phyloP scores from a whole-genome alignment of 30 jellyfish, hydroid and myxozoan genomes.

The Aurelia sp. region DNA sequence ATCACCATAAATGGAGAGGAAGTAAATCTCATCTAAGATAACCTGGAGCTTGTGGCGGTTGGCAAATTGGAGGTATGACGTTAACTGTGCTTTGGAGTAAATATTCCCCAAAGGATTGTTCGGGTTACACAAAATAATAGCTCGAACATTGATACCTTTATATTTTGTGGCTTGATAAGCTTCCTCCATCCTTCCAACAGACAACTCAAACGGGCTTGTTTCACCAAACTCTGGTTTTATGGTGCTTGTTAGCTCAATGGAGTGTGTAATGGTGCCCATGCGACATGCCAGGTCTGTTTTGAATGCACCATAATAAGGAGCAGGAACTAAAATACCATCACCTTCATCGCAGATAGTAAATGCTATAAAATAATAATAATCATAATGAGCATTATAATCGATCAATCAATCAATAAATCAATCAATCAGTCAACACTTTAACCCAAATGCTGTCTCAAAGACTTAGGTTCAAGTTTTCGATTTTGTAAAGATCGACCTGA shows the following conservation, averaged over 20 bases:
- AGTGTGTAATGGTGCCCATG: slow-evolving; percentile 28
- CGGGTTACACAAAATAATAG: slow-evolving; percentile 70
- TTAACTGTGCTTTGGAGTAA: slow-evolving; percentile 54
- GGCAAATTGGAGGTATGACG: slow-evolving; percentile 47
- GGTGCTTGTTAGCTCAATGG: slow-evolving; percentile 52
- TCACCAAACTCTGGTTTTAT: slow-evolving; percentile 50
- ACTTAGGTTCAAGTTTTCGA: no score
- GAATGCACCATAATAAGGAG: slow-evolving; percentile 88
- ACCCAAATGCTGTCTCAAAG: no score
- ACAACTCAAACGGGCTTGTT: slow-evolving; percentile 64
- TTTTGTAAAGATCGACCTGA: no score
- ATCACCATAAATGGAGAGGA: slow-evolving; percentile 56
- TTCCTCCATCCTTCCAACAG: slow-evolving; percentile 57
- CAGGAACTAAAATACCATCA: slow-evolving; percentile 79
- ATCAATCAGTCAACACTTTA: no score
- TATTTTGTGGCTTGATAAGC: slow-evolving; percentile 33
- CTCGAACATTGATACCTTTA: slow-evolving; percentile 59
- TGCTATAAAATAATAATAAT: not conserved
- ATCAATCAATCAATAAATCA: not conserved
- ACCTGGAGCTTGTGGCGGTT: slow-evolving; percentile 55
- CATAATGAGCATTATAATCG: not conserved
- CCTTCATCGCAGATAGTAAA: slow-evolving; percentile 70
- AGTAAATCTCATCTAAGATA: slow-evolving; percentile 75
- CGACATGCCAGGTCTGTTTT: slow-evolving; percentile 54
- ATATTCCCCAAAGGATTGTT: slow-evolving; percentile 81